Conservation (phyloP, 2,888 invertebrate genomes). For the Drosophila subsilvestris region DNA sequence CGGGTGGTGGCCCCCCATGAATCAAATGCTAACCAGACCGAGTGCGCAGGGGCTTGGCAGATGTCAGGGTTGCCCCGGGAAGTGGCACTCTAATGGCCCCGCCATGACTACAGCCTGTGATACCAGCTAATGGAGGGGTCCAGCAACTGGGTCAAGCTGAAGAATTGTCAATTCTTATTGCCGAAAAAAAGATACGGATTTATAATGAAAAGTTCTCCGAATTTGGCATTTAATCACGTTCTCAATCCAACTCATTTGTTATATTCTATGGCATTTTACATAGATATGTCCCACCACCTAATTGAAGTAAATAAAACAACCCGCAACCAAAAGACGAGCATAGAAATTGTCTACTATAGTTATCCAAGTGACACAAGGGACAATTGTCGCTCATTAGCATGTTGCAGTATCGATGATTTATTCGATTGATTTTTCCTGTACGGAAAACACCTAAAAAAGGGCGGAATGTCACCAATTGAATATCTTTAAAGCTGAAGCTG, state of each 20-base stretch:
- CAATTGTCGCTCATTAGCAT: no score
- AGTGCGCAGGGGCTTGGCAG: constrained; percentile 71
- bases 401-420: no score
- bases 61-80: constrained; percentile 71
- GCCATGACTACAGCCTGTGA: constrained; percentile 51
- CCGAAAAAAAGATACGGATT: neutral
- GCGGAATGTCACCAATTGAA: no score
- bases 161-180: constrained; percentile 11
- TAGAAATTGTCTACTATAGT: no score
- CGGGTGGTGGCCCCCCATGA: constrained; percentile 53
- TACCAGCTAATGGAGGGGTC: constrained; percentile 53
- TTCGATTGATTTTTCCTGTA: no score
- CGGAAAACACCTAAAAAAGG: no score
- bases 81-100: constrained; percentile 59
- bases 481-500: no score
- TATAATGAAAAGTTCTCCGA: neutral
- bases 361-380: no score
- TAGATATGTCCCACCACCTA: no score
- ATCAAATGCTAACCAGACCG: constrained; percentile 61
- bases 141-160: constrained; percentile 14
- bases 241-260: neutral
- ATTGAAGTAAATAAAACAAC: neutral
- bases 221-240: neutral
- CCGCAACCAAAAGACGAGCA: no score
- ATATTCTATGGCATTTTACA: neutral